Conservation (phyloP, 2,113 vertebrate species). For the Saguinus imperator region DNA sequence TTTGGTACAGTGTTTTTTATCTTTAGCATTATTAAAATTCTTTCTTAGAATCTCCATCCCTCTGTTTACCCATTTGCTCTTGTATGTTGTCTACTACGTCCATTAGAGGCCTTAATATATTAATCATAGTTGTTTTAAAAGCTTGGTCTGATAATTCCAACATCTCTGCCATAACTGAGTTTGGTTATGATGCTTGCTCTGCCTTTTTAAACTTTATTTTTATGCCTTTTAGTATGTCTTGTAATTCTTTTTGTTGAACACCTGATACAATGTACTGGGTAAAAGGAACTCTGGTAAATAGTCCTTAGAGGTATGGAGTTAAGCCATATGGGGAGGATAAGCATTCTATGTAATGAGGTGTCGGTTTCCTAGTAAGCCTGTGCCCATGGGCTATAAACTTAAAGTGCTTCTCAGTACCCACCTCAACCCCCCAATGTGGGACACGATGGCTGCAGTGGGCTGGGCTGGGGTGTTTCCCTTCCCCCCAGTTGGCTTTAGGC, state of each 20-base stretch:
- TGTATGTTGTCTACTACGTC: background rate
- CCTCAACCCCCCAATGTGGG: background rate
- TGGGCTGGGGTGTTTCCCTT: background rate
- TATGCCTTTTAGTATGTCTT: background rate
- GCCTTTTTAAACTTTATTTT: background rate
- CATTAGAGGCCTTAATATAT: background rate
- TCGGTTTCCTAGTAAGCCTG: background rate
- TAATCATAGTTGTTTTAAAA: conserved; percentile 15
- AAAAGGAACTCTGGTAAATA: background rate
- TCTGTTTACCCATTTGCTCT: background rate
- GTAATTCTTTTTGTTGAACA: background rate
- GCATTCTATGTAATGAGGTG: background rate
- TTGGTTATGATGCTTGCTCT: background rate
- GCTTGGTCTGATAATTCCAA: background rate
- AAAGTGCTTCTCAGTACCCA: background rate
- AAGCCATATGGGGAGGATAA: background rate
- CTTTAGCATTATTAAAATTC: background rate
- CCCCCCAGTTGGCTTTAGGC: background rate
- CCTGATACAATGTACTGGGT: background rate
- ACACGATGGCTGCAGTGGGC: background rate
- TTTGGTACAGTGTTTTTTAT: background rate
- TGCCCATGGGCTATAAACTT: background rate
- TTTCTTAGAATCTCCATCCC: background rate
- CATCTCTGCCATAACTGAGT: background rate
- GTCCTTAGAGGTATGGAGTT: background rate